phyloP scores from a whole-genome alignment of 2,113 vertebrate species.

The Phrynocephalus versicolor region DNA sequence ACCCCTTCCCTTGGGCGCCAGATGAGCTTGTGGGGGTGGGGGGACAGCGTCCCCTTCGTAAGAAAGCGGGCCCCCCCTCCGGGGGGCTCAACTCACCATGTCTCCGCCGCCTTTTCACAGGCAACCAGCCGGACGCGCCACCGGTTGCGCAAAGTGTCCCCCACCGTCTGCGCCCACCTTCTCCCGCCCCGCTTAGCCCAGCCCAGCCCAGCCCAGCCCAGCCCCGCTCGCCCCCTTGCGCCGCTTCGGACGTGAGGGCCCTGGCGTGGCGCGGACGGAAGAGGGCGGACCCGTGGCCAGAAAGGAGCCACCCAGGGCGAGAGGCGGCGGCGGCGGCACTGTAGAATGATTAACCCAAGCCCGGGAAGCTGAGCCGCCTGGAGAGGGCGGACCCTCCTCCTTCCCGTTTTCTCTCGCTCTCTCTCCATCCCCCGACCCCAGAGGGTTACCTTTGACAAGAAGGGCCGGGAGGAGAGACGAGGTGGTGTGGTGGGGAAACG shows the following conservation, averaged over 20 bases:
- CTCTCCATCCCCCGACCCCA: too few species aligned
- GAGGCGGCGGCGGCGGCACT: neutral
- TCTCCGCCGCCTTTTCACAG: too few species aligned
- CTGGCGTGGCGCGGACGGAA: neutral
- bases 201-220: too few species aligned
- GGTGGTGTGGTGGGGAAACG: too few species aligned
- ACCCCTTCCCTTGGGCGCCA: too few species aligned
- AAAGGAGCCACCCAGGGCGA: neutral
- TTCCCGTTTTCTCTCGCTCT: too few species aligned
- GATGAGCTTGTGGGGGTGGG: too few species aligned
- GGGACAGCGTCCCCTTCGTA: too few species aligned
- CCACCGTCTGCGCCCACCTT: neutral
- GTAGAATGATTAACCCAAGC: neutral
- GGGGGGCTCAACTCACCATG: too few species aligned
- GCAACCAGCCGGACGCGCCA: neutral
- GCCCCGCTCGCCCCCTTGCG: neutral
- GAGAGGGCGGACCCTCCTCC: neutral
- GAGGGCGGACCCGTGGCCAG: neutral
- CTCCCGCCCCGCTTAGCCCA: neutral
- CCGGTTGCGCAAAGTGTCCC: neutral
- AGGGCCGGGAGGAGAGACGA: too few species aligned
- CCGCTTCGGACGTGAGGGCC: neutral
- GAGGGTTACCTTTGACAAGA: too few species aligned
- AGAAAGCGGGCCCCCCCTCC: too few species aligned
- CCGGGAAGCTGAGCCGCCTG: neutral